phyloP scores from a whole-genome alignment of 2,113 vertebrate genomes.

The Pelmatolapia mariae region DNA sequence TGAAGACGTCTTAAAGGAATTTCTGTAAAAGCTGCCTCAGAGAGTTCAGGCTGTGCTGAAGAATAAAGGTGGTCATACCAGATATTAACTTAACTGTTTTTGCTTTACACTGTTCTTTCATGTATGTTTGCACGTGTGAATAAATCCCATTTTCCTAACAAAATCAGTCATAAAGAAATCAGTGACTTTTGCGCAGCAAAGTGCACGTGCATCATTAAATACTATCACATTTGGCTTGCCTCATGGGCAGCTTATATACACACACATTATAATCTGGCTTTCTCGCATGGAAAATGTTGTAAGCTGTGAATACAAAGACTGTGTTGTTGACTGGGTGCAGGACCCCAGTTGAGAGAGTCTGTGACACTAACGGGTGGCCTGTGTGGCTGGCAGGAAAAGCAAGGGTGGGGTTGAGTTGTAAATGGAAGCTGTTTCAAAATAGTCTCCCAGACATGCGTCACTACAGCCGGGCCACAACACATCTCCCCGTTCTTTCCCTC shows the following conservation, averaged over 20 bases:
- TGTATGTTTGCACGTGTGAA: background rate
- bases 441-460: conserved; percentile 30
- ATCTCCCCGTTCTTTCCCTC: background rate
- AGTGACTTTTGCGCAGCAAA: background rate
- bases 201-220: background rate
- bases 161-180: background rate
- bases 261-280: background rate
- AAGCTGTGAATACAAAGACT: conserved; percentile 4
- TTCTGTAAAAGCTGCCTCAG: background rate
- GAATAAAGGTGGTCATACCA: background rate
- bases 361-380: background rate
- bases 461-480: conserved; percentile 14
- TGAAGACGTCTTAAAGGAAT: background rate
- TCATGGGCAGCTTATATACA: background rate
- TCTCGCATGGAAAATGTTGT: background rate
- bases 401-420: conserved; percentile 36
- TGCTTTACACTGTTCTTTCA: background rate
- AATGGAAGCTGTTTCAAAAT: conserved; percentile 44
- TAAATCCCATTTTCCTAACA: background rate
- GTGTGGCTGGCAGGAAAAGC: background rate
- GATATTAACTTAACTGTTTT: background rate
- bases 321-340: background rate
- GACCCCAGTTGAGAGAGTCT: background rate
- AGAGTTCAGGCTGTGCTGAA: background rate
- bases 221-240: background rate